A percentile compares a stretch with the other conserved stretches of the same genome.
phyloP scores from a whole-genome alignment of 2,113 vertebrate genomes.

The Anthoscopus minutus region DNA sequence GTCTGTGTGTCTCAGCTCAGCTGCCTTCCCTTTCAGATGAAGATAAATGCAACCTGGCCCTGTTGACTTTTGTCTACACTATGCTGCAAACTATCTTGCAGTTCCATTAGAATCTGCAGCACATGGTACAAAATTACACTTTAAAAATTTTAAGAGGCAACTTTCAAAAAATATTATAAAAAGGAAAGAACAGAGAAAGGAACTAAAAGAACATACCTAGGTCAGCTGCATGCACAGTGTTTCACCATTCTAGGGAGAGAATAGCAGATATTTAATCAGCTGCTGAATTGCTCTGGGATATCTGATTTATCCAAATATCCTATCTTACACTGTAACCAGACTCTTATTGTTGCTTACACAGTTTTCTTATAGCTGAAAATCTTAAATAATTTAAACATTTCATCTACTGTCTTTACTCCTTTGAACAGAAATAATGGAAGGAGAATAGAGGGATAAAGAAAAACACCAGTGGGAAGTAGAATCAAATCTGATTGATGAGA shows the following conservation, averaged over 20 bases:
- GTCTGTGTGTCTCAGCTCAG: neutral
- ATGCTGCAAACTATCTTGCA: neutral
- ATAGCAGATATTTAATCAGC: neutral
- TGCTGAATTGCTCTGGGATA: neutral
- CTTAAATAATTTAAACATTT: neutral
- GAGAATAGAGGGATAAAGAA: constrained; percentile 22
- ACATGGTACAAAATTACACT: neutral
- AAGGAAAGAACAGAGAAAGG: neutral
- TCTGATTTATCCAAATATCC: neutral
- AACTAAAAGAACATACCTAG: neutral
- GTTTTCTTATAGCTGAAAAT: neutral
- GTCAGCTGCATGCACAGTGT: neutral
- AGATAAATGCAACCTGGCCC: neutral
- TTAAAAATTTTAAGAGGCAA: neutral
- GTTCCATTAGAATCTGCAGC: neutral
- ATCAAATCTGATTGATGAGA: constrained; percentile 45
- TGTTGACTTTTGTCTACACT: neutral
- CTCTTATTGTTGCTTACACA: neutral
- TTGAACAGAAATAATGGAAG: constrained; percentile 22
- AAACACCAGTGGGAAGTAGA: constrained; percentile 1
- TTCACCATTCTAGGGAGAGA: neutral
- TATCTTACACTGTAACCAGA: neutral
- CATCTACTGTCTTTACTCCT: constrained; percentile 14
- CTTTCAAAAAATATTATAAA: neutral
- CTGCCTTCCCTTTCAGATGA: neutral